A percentile compares a stretch with the other conserved stretches of the same genome.
Evolutionary conservation across 2,888 invertebrate species (phyloP).

Genomic region (Oasisia sp.): DNA sequence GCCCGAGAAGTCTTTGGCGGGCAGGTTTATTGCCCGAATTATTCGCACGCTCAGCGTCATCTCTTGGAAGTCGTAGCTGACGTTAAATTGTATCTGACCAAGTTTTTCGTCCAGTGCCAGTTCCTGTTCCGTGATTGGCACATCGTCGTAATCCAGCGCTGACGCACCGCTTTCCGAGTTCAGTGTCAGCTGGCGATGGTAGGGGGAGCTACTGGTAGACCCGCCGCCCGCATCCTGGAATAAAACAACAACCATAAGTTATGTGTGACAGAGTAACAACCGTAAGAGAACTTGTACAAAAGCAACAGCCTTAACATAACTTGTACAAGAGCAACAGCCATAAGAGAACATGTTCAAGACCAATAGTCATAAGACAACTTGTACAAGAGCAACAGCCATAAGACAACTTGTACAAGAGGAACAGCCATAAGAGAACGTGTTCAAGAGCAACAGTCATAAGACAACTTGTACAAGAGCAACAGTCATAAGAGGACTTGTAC

Average conservation of each 20-base stretch:
- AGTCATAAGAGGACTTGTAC: too few relatives aligned
- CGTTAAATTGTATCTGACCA: conserved; percentile 57
- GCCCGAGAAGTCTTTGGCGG: conserved; percentile 65
- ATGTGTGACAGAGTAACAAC: too few relatives aligned
- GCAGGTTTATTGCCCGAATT: conserved; percentile 58
- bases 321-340: too few relatives aligned
- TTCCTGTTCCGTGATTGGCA: neutral
- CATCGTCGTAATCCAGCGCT: conserved; percentile 8
- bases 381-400: too few relatives aligned
- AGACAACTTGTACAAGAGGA: too few relatives aligned
- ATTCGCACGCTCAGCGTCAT: conserved; percentile 60
- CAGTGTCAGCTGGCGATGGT: conserved; percentile 17
- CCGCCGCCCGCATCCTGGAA: neutral
- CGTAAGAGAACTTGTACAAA: too few relatives aligned
- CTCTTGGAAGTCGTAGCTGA: conserved; percentile 61
- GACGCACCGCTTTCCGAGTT: neutral
- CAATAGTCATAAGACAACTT: too few relatives aligned
- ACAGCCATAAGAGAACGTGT: too few relatives aligned
- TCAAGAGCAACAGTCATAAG: too few relatives aligned
- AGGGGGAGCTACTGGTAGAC: neutral
- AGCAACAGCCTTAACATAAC: too few relatives aligned
- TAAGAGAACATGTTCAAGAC: too few relatives aligned
- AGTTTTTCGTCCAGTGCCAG: conserved; percentile 38
- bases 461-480: too few relatives aligned
- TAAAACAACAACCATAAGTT: neutral